These are phyloP conservation scores for Melanargia galathea DNA, from an alignment of 2,888 invertebrate species.

Conservation along the genomic window DNA sequence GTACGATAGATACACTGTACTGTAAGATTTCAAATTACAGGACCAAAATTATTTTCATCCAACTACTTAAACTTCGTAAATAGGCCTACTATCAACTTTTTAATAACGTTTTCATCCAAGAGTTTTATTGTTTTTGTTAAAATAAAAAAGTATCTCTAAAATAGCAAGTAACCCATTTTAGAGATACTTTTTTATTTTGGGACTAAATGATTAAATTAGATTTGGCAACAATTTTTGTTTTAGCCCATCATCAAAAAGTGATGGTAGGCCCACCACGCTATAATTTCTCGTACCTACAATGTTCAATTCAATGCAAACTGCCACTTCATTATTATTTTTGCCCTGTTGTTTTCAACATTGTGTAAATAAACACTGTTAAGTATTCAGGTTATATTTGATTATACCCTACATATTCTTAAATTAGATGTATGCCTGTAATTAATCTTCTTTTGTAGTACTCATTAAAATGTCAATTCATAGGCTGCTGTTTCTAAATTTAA, in stretches of 20 bases:
- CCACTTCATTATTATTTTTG: conserved; percentile 3
- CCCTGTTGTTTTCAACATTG: neutral
- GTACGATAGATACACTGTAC: neutral
- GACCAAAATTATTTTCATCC: neutral
- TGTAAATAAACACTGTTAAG: conserved; percentile 3
- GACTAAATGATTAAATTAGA: no score
- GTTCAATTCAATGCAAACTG: conserved; percentile 8
- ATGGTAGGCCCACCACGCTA: neutral
- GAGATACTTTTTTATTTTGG: no score
- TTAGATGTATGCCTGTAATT: neutral
- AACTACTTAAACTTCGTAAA: neutral
- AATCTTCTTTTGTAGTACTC: conserved; percentile 36
- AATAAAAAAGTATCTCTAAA: no score
- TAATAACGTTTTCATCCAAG: neutral
- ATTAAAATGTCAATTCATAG: conserved; percentile 68
- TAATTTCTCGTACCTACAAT: neutral
- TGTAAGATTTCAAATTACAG: neutral
- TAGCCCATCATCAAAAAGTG: neutral
- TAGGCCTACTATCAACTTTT: conserved; percentile 9
- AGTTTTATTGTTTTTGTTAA: neutral
- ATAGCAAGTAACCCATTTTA: no score
- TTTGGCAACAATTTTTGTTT: neutral
- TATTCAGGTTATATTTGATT: neutral
- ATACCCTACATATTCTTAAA: conserved; percentile 5
- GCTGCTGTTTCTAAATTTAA: conserved; percentile 62